Base-by-base conservation (phyloP, 2,113 vertebrate species). In the Paradoxurus hermaphroditus region DNA sequence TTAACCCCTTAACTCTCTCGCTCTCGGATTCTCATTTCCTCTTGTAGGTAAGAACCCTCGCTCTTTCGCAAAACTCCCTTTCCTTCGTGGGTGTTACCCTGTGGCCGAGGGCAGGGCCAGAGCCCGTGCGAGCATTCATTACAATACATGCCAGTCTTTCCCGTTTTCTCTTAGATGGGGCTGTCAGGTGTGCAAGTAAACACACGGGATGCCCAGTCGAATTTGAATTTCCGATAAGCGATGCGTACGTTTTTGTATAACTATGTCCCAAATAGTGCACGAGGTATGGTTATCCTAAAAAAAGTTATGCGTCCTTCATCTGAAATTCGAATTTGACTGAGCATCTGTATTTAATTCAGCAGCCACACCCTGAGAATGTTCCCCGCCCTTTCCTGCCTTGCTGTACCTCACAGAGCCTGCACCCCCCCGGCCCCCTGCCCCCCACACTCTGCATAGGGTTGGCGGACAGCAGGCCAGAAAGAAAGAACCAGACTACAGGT, bases 71-170 rank as follows among this genome's bases (percentile, higher is more conserved):
- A 15, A 86, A 62, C 49, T 44, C 19, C 27, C 14, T 65, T n/a
- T 51, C 44, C 44, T 72, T 39, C 39, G 7, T 2, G 12, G 11
- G 27, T 13, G 2, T 75, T 16, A 1, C 27, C 13, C n/a, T 53
- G 7, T 1, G 31, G 29, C 5, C 5, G 4, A 85, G 63, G 14
- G 8, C 3, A 18, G 21, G 1, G 0, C 41, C 14, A 56, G 78
- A 23, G 15, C 14, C n/a, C 9, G 0, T 2, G 1, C 63, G 16
- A 31, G 16, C 41, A 3, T 49, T 21, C 11, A 5, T 4, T 12
- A 7, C 0, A 4, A 0, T 2, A 5, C 0, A 3, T 16, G 29
- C 21, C 49, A 5, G 6, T 51, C n/a, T 31, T 5, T 62, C 19
- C 21, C 16, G 16, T 41, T 36, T 59, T 49, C 34, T 31, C 34